Base-by-base conservation (phyloP, 2,797 vertebrate species). In the Rhinella marina region DNA sequence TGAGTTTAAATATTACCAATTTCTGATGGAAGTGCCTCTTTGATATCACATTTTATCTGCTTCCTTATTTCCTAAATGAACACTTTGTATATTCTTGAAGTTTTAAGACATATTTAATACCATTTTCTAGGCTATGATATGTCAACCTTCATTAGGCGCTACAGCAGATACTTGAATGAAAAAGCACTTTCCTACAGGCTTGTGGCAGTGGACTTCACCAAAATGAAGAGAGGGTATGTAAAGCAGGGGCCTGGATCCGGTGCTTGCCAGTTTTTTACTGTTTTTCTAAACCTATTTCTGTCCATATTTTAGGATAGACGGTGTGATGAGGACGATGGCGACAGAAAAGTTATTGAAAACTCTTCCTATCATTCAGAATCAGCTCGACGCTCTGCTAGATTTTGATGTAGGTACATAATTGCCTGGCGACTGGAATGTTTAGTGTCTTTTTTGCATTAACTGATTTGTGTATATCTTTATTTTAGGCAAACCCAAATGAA, bases 101-200 rank as follows among this genome's bases (percentile, higher is more conserved):
- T 32, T 41, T 41, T 54, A 56, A 32, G 25, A 64, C 3, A 1
- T 79, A 19, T 57, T 83, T 82, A 8, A 21, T 29, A 10, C 41
- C n/a, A n/a, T 81, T 90, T 93, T 92, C 54, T 90, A 99, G 98
- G 97, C 91, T 98, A 97, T 84, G 94, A 97, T 93, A 98, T 98
- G 97, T 99, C 97, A 80, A 96, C 95, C 82, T 99, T 98, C 94
- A 99, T 99, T 92, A 95, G 98, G 84, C 93, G 97, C 78, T 98
- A 99, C 90, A 98, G 98, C 94, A 96, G 96, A 91, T 99, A 98
- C 93, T 95, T 99, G 95, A 99, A 98, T 76, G 97, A 99, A 94
- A 99, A 98, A 95, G 98, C 97, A 90, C 96, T 98, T 91, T 97
- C 97, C 19, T 99, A 97, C 91, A 95, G 98, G 91, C 95, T 97